Evolutionary conservation across 37 sponge, comb jelly and placozoan species (phyloP).

Genomic region (Beroe ovata): DNA sequence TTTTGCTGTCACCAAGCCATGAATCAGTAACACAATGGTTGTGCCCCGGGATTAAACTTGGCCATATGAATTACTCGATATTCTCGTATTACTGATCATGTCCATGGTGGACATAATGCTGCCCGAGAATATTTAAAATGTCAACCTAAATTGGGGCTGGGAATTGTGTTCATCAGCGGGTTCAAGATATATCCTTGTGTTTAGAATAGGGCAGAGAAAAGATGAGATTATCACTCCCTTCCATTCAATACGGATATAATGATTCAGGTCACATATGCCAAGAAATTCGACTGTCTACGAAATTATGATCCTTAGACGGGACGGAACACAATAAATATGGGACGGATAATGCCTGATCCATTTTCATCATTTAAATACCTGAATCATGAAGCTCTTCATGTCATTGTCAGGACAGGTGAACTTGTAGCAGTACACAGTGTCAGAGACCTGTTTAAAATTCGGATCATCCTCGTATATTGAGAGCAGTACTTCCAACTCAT

Average conservation of each 20-base stretch:
- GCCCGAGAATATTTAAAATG: background rate
- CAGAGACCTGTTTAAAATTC: constrained; percentile 43
- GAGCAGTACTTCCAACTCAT: constrained; percentile 32
- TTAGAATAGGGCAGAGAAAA: background rate
- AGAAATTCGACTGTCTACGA: too few relatives aligned
- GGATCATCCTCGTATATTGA: constrained; percentile 50
- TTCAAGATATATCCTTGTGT: background rate
- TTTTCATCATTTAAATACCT: too few relatives aligned
- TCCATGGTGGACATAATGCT: background rate
- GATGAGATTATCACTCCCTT: too few relatives aligned
- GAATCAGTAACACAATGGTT: background rate
- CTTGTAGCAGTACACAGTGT: constrained; percentile 66
- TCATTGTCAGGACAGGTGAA: constrained; percentile 21
- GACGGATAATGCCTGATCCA: too few relatives aligned
- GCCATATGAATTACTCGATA: background rate
- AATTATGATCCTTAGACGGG: too few relatives aligned
- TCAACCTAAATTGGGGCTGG: background rate
- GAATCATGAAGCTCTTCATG: constrained; percentile 49
- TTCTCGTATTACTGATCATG: background rate
- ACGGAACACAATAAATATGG: too few relatives aligned
- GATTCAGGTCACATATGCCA: too few relatives aligned
- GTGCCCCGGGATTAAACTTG: background rate
- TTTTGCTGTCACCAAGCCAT: background rate
- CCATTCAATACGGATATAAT: too few relatives aligned
- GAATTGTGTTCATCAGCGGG: background rate